Base-by-base conservation (phyloP, 2,797 vertebrate species). In the Macropodus opercularis region DNA sequence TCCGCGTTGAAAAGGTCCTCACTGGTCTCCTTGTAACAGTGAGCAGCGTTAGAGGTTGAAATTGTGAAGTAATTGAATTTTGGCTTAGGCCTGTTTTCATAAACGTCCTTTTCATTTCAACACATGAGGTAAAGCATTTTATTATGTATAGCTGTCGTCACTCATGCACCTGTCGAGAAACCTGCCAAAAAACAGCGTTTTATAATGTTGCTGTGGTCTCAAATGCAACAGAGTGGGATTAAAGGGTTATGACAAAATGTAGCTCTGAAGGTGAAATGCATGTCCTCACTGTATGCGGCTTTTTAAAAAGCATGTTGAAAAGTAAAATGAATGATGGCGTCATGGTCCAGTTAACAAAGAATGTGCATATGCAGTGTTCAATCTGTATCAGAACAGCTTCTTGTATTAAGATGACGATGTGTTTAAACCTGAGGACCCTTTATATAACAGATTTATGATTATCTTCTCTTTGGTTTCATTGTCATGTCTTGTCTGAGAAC, bases 41-140 rank as follows among this genome's bases (percentile, higher is more conserved):
- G 38, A 29, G 36, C 51, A 56, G 60, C 69, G 50, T 75, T 77
- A 74, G 71, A 57, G 40, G 32, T 55, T 54, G 48, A 57, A 80
- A 81, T 66, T 63, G 35, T 68, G 26, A 75, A 68, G 72, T 87
- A 87, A 91, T 90, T 73, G 13, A 80, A 69, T 90, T 87, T 80
- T 77, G 32, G 43, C 40, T 50, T 24, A 70, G 54, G 39, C 48
- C 61, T 79, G 72, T 60, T 36, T 71, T 41, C 55, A 39, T 53
- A 54, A 64, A 42, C 46, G 13, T 65, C 50, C 40, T 39, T 58
- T 32, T 72, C 27, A 43, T 62, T 72, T 84, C 59, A 81, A 75
- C 75, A 67, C 49, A 61, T 69, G 66, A 71, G 62, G 36, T 49
- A 31, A 22, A 62, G n/a, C 54, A 52, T n/a, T 40, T 64, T 54